Evolutionary conservation across 2,797 vertebrate genomes (phyloP), one percentile per base, ranked within the genome.

Genomic region (Microctenopoma steveboyesi): DNA sequence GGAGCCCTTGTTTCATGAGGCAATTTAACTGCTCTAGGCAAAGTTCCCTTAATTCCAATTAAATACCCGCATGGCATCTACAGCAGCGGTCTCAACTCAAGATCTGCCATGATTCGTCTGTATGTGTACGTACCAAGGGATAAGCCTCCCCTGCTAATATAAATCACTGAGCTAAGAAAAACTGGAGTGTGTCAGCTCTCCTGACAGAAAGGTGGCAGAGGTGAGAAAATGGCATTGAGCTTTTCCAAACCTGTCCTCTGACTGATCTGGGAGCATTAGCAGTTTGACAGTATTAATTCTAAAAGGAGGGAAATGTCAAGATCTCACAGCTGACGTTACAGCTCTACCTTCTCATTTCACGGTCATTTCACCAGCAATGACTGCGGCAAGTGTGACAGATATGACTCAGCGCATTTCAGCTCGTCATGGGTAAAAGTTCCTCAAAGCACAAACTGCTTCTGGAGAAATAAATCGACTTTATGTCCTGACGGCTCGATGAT

Each of bases 301-400:
- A 22, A 82, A 72, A 60, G 22, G 39, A n/a, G 18, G 25, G 46
- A 54, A 71, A 74, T 79, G 69, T 79, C 76, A 73, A 40, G 61
- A 60, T 72, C 16, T 62, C 48, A 25, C 51, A 50, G 59, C 66
- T 47, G 63, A 70, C 48, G 63, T 63, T 62, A 50, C 40, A 68
- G 47, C 54, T 59, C 70, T 60, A 61, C 62, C 72, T 76, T 75
- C 72, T 68, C 56, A 68, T 68, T 66, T 58, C 40, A 62, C 9
- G 2, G 56, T 46, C 52, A 60, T 68, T 79, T 74, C 55, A 22
- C 62, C 2, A 51, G 35, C 8, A 42, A 5, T 42, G 40, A 15
- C 40, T 42, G 12, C 11, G 40, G 40, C 33, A 15, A 49, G 52
- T 52, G 58, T 57, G 69, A 73, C 64, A 60, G 58, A 64, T 56